Base-by-base conservation (phyloP, 2,888 invertebrate genomes). In the Drosophila mercatorum region DNA sequence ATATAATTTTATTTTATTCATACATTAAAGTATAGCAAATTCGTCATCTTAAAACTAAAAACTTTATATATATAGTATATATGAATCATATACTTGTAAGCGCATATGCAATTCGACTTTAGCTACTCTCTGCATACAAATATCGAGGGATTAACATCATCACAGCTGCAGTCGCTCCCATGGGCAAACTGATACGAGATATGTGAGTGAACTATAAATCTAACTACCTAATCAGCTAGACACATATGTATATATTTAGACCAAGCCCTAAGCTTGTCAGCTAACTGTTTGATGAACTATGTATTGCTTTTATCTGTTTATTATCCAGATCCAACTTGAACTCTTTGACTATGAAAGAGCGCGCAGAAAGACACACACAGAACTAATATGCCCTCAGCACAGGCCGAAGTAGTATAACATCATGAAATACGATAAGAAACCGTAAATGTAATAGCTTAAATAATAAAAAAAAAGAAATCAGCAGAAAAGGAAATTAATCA, bases 111-210 rank as follows among this genome's bases (percentile, higher is more conserved):
- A 26, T 53, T 38, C 52, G 52, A 31, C 22, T 12, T 22, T 22
- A 14, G 14, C 17, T 8, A 66, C 75, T 60, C 70, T 63, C 28
- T 43, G 34, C 31, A 62, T 58, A 56, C 26, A 26, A 52, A 22
- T 40, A 49, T 40, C 14, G 10, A 40, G 5, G 49, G 26, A 28
- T 22, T n/a, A 47, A 36, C 26, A 26, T 46, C 26, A 36, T 7
- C 22, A 10, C 59, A 59, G 28, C 59, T 59, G 59, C 28, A 10
- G 31, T 17, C 40, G 31, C n/a, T 22, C 49, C 66, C 46, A 64
- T 31, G 49, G 41, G 40, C 34, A 11, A 36, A 14, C 49, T 41
- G n/a, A 65, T 66, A 31, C n/a, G 1, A 2, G 17, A 46, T 40
- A 17, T 40, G n/a, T 28, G 28, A 28, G 17, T 22, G 17, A 14